Evolutionary conservation across 2,888 invertebrate genomes (phyloP), one percentile per base, ranked within the genome.

Genomic region (Lysandra coridon): DNA sequence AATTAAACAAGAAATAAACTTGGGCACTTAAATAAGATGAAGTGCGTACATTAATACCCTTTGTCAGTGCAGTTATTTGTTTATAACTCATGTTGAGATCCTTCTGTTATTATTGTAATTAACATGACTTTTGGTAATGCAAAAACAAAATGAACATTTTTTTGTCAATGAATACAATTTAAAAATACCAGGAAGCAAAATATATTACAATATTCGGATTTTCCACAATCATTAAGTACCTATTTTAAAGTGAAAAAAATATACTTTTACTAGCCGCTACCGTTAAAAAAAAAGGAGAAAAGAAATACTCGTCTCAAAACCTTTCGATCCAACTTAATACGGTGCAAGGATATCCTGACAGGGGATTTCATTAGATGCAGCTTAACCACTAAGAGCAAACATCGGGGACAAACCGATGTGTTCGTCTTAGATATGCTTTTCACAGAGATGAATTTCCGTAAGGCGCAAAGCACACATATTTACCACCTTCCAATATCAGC

Each of bases 361-460:
- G 91, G 90, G 91, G 92, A 92, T 93, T 94, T 94, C 94, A 94
- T 94, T 94, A 94, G 94, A 92, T 93, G 93, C 93, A 94, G 94
- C 94, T 94, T 94, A 94, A 89, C 92, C 89, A 89, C 88, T 88
- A 87, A 88, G 86, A 88, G 91, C 90, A 94, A 94, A 94, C 92
- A 94, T 90, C 86, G 89, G 92, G 92, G 92, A 90, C 88, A 87
- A 88, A 92, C 89, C 90, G 90, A 91, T 92, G 91, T 93, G 91
- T 90, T 90, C 90, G 89, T 87, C 88, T 86, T 86, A 86, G 86
- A 88, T 86, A 87, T 88, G 91, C 92, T 87, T 87, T 92, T 83
- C 83, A 84, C 87, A 84, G 85, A 88, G 88, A 86, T 86, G 91
- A 91, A 89, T 90, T 92, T 90, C 88, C 90, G 89, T 89, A 86